A percentile compares a stretch with the other conserved stretches of the same genome.
Evolutionary conservation across 2,113 vertebrate genomes (phyloP).

Genomic region (Barbus barbus): DNA sequence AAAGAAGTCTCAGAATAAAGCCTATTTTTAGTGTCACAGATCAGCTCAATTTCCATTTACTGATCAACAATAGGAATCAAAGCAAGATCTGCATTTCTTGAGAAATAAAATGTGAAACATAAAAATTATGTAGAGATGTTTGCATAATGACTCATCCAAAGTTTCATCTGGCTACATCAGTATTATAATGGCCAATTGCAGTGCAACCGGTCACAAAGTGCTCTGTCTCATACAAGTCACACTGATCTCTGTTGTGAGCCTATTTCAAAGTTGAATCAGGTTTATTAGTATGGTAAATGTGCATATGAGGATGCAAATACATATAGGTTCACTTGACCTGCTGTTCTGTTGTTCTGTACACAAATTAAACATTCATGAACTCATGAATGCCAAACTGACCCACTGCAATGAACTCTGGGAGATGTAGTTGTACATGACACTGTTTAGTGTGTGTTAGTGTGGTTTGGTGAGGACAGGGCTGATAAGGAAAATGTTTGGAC

Average conservation of each 20-base stretch:
- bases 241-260: background rate
- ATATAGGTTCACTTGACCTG: background rate
- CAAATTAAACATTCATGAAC: slow-evolving; percentile 39
- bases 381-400: background rate
- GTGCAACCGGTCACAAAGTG: background rate
- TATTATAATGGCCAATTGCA: background rate
- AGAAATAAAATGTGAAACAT: slow-evolving; percentile 3
- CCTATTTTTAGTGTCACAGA: background rate
- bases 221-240: background rate
- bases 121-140: background rate
- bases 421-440: slow-evolving; percentile 29
- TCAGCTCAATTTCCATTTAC: background rate
- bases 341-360: slow-evolving; percentile 25
- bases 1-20: slow-evolving; percentile 1
- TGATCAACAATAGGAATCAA: background rate
- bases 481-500: slow-evolving; percentile 16
- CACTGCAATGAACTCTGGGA: slow-evolving; percentile 7
- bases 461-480: background rate
- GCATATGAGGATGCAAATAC: background rate
- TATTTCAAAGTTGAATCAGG: background rate
- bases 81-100: background rate
- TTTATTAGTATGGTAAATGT: background rate
- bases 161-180: background rate
- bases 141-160: background rate
- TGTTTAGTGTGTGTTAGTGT: background rate